Conservation (phyloP, 2,888 invertebrate species). For the Oeneis ivallda region DNA sequence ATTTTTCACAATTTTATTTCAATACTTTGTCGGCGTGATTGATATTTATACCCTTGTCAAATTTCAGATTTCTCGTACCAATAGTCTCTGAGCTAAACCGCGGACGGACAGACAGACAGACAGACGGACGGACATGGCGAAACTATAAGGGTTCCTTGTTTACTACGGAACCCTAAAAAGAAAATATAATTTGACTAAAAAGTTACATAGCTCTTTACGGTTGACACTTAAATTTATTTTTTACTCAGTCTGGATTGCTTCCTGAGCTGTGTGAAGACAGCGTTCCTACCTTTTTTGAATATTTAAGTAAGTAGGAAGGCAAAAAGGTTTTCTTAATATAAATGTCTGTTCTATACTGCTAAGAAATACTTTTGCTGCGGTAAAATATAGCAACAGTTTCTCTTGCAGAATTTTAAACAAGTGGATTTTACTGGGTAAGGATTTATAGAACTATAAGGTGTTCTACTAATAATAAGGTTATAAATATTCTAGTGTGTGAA, state of each 20-base stretch:
- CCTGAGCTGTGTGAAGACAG: constrained; percentile 21
- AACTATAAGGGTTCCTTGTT: too few species aligned
- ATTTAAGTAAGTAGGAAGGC: constrained; percentile 17
- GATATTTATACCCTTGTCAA: too few species aligned
- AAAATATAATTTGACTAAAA: constrained; percentile 37
- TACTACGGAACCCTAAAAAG: constrained; percentile 28
- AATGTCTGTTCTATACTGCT: constrained; percentile 17
- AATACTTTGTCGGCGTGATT: too few species aligned
- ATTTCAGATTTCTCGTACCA: too few species aligned
- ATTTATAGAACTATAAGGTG: neutral
- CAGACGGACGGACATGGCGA: too few species aligned
- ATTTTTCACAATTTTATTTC: too few species aligned
- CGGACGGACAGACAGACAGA: too few species aligned
- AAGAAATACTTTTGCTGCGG: constrained; percentile 1
- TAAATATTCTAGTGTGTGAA: too few species aligned
- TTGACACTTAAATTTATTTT: constrained; percentile 25
- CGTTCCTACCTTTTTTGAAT: constrained; percentile 22
- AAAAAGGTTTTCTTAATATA: constrained; percentile 21
- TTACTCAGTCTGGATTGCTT: constrained; percentile 24
- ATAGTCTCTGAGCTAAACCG: too few species aligned
- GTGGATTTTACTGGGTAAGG: neutral
- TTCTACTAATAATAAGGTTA: too few species aligned
- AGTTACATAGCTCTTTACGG: constrained; percentile 18
- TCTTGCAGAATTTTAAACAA: constrained; percentile 2
- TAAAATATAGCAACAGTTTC: neutral